Evolutionary conservation across 2,113 vertebrate genomes (phyloP), one percentile per base, ranked within the genome.

Genomic region (Silurus glanis): DNA sequence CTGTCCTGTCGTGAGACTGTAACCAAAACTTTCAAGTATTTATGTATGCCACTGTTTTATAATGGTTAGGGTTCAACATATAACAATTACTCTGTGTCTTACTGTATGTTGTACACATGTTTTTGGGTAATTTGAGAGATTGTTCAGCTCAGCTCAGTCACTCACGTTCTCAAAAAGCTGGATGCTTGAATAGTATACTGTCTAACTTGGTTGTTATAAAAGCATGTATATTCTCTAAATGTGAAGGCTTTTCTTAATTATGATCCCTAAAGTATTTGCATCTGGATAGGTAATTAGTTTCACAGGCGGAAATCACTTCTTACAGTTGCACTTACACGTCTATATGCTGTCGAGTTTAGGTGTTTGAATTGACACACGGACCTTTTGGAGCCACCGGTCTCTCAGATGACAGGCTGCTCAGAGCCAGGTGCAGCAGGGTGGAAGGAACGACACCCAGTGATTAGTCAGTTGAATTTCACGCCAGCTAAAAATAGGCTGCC

Each of bases 391-490:
- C 58, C 79, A 69, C 79, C 53, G 59, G 47, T 90, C 67, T 84
- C 61, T 74, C 84, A 83, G 62, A 87, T 88, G 86, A 85, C 83
- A 79, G 64, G 64, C 47, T 88, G 66, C 64, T 71, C 58, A 71
- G 59, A 82, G 72, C 87, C 89, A 90, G 89, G 84, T 90, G 90
- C 72, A 83, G 58, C 23, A 56, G 53, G n/a, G 66, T 55, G 72
- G 83, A 12, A 69, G n/a, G 71, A 58, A n/a, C n/a, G 71, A 47
- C 51, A 72, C 80, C 45, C 59, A 49, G 58, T 89, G 75, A 87
- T 90, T 89, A 90, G 83, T 87, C 80, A 84, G 87, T 85, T 88
- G 21, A 8, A 87, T 62, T 83, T 85, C 75, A 71, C 79, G 16
- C 56, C 58, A 74, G 23, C 47, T 86, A 71, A 80, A 64, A 78